Conservation (phyloP, 1,140 invertebrate genomes). For the Zaprionus nigranus region DNA sequence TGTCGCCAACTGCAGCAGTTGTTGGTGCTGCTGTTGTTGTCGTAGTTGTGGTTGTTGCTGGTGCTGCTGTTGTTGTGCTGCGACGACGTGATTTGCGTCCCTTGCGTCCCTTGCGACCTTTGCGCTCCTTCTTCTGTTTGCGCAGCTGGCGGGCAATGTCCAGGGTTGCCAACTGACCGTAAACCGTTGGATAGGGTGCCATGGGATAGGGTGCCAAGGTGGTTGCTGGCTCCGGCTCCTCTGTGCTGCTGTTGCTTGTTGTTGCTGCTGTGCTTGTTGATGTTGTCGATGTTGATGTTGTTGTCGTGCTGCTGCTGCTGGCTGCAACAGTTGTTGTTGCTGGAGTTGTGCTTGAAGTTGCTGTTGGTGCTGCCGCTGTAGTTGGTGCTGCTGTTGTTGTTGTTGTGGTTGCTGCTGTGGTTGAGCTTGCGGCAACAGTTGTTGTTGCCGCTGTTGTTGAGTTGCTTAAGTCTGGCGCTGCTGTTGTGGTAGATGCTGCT, state of each 20-base stretch:
- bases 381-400: not conserved
- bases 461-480: slow-evolving; percentile 1
- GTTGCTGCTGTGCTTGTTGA: not conserved
- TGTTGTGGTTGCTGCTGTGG: slow-evolving; percentile 15
- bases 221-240: slow-evolving; percentile 21
- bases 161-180: slow-evolving; percentile 18
- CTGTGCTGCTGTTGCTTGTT: slow-evolving; percentile 4
- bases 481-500: slow-evolving; percentile 9
- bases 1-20: slow-evolving; percentile 18
- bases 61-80: slow-evolving; percentile 35
- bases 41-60: slow-evolving; percentile 21
- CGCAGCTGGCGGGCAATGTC: slow-evolving; percentile 7
- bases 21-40: slow-evolving; percentile 22
- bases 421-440: slow-evolving; percentile 1
- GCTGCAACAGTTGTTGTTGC: slow-evolving; percentile 1
- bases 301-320: slow-evolving; percentile 1
- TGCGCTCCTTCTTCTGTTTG: slow-evolving; percentile 10
- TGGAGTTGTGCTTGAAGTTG: slow-evolving; percentile 20
- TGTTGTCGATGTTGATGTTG: not conserved
- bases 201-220: slow-evolving; percentile 22
- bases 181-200: slow-evolving; percentile 57
- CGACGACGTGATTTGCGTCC: slow-evolving; percentile 59
- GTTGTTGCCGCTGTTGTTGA: slow-evolving; percentile 1
- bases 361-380: not conserved
- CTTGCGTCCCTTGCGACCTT: slow-evolving; percentile 32